Percentiles rank a stretch among this genome's conserved stretches.
phyloP scores from a whole-genome alignment of 2,113 vertebrate species.

The Colinus virginianus region DNA sequence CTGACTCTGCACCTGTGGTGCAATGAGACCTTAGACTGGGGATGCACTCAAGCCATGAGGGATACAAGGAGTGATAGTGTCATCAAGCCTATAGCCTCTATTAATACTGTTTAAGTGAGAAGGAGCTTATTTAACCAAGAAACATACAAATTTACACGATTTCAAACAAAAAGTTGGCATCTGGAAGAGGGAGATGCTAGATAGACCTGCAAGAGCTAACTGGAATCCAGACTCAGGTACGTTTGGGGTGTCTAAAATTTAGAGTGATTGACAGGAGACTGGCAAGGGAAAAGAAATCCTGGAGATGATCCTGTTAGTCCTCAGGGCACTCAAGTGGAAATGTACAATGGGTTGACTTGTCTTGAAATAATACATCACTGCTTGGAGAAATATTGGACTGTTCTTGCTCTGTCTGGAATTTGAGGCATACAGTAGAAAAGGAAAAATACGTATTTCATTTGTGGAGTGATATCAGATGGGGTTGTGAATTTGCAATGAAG shows the following conservation, averaged over 20 bases:
- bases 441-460: not conserved
- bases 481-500: too few relatives aligned
- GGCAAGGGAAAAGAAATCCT: too few relatives aligned
- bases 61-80: not conserved
- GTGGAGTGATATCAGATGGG: too few relatives aligned
- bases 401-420: not conserved
- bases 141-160: rapidly evolving
- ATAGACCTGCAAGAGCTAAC: not conserved
- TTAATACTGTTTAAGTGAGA: not conserved
- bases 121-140: not conserved
- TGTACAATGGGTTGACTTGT: not conserved
- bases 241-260: too few relatives aligned
- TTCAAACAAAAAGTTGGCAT: not conserved
- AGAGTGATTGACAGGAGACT: not conserved
- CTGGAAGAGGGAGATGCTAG: not conserved
- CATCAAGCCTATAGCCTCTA: rapidly evolving
- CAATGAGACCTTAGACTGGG: not conserved
- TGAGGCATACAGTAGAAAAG: not conserved
- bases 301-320: too few relatives aligned
- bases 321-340: not conserved
- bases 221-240: not conserved
- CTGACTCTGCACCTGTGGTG: not conserved
- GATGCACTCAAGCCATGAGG: not conserved
- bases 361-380: not conserved
- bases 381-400: too few relatives aligned